These are phyloP conservation scores for Channa maculata DNA, from an alignment of 2,113 vertebrate species.

Conservation along the genomic window DNA sequence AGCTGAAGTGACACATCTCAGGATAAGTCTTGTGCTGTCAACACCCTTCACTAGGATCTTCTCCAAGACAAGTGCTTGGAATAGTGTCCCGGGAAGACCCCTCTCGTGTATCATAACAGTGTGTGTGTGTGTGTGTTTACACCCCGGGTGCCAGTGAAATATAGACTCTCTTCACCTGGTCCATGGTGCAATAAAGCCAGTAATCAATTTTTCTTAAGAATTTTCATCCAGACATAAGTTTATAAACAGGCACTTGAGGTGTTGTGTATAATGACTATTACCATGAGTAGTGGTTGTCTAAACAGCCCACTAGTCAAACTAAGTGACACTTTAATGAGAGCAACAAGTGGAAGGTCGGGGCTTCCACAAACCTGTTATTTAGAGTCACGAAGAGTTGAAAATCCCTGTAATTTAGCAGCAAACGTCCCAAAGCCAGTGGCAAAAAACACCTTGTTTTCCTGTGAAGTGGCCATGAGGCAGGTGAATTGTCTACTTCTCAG, in stretches of 20 bases:
- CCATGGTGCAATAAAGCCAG: constrained; percentile 38
- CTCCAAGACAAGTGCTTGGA: constrained; percentile 59
- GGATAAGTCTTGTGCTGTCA: constrained; percentile 69
- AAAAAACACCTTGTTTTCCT: constrained; percentile 5
- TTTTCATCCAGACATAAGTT: constrained; percentile 21
- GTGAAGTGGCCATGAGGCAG: not conserved
- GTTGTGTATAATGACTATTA: constrained; percentile 47
- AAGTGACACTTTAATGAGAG: constrained; percentile 43
- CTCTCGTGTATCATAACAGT: constrained; percentile 73
- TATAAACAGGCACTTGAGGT: constrained; percentile 33
- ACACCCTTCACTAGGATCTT: constrained; percentile 64
- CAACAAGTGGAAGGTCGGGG: constrained; percentile 24
- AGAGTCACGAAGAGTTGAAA: constrained; percentile 5
- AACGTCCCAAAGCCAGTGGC: not conserved
- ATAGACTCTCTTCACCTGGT: constrained; percentile 22
- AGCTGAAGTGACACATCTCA: constrained; percentile 46
- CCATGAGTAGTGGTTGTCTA: constrained; percentile 34
- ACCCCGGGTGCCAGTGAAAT: constrained; percentile 24
- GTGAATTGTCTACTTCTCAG: not conserved
- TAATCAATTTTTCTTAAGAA: constrained; percentile 35
- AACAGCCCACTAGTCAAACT: constrained; percentile 49
- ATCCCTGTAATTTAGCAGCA: constrained; percentile 19
- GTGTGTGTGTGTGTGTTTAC: constrained; percentile 51
- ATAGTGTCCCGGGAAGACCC: constrained; percentile 60
- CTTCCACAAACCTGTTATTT: constrained; percentile 18